Evolutionary conservation across 2,888 invertebrate genomes (phyloP).

Genomic region (Leucania comma): DNA sequence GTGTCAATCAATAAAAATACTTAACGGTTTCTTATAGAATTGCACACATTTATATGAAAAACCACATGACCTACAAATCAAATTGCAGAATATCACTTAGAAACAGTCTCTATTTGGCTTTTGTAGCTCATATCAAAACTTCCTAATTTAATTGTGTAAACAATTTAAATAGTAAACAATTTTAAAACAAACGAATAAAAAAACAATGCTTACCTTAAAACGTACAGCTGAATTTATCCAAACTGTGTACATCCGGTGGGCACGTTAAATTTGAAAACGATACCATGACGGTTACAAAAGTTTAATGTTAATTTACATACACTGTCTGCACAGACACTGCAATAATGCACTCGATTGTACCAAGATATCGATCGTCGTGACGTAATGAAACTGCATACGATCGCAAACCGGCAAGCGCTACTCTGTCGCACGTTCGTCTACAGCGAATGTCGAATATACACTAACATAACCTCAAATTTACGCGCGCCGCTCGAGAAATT

Average conservation of each 20-base stretch:
- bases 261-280: slow-evolving; percentile 74
- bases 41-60: slow-evolving; percentile 30
- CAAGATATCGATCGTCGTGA: slow-evolving; percentile 83
- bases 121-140: background rate
- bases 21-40: slow-evolving; percentile 23
- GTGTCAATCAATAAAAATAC: background rate
- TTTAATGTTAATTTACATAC: slow-evolving; percentile 67
- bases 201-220: slow-evolving; percentile 65
- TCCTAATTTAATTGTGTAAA: background rate
- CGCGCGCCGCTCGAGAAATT: slow-evolving; percentile 86
- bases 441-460: slow-evolving; percentile 85
- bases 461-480: slow-evolving; percentile 90
- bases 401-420: slow-evolving; percentile 63
- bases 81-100: slow-evolving; percentile 15
- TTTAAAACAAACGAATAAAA: background rate
- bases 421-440: slow-evolving; percentile 79
- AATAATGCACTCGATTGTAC: slow-evolving; percentile 81
- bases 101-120: slow-evolving; percentile 6
- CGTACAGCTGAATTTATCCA: slow-evolving; percentile 70
- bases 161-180: background rate
- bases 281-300: slow-evolving; percentile 70
- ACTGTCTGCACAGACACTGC: slow-evolving; percentile 72
- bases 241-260: slow-evolving; percentile 67
- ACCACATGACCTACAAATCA: slow-evolving; percentile 42
- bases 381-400: slow-evolving; percentile 77